Conservation (phyloP, 92 coral and sea anemone genomes). For the Anthopleura xanthogrammica region DNA sequence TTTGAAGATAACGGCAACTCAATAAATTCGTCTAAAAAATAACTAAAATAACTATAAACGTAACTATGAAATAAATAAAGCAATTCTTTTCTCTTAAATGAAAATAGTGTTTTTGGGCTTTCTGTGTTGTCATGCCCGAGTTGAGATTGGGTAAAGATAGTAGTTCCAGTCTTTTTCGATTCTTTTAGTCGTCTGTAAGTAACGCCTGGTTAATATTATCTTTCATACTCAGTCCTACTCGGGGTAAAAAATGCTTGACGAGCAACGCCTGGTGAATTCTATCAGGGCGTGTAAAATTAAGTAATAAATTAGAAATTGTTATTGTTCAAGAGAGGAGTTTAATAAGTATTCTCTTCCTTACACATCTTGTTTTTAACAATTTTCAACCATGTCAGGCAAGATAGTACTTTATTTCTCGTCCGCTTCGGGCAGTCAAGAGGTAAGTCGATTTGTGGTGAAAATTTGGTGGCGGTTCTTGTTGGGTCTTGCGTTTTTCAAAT, state of each 20-base stretch:
- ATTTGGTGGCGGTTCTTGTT: neutral
- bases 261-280: conserved; percentile 34
- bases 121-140: neutral
- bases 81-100: neutral
- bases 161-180: neutral
- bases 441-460: neutral
- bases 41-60: neutral
- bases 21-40: neutral
- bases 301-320: neutral
- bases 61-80: neutral
- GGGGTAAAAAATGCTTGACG: neutral
- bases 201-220: neutral
- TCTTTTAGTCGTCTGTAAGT: neutral
- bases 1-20: neutral
- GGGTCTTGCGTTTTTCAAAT: neutral
- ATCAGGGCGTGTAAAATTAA: conserved; percentile 31
- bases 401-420: conserved; percentile 52
- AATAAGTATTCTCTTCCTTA: neutral
- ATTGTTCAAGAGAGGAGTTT: neutral
- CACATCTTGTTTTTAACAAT: neutral
- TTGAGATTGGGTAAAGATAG: neutral
- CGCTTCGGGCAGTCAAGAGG: conserved; percentile 60
- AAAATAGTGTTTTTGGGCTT: neutral
- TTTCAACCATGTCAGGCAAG: conserved; percentile 49
- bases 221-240: conserved; percentile 6